Conservation (phyloP, 1,140 invertebrate genomes). For the Dufourea novaeangliae region DNA sequence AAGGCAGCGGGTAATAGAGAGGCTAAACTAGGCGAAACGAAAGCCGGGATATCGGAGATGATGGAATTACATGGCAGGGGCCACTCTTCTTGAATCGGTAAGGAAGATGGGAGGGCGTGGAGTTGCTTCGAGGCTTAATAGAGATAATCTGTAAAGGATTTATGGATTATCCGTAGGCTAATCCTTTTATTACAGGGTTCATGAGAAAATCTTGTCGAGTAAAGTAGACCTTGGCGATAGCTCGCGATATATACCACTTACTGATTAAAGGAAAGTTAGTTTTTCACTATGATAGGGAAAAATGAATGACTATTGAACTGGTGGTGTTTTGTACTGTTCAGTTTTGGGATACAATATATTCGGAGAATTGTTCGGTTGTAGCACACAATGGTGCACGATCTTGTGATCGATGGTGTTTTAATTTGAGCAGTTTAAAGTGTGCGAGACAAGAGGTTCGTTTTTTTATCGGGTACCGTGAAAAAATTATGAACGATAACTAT, state of each 20-base stretch:
- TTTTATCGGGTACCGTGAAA: background rate
- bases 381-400: background rate
- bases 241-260: background rate
- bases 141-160: conserved; percentile 29
- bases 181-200: conserved; percentile 1
- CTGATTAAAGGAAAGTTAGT: background rate
- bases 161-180: conserved; percentile 12
- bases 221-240: background rate
- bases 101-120: background rate
- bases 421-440: conserved; percentile 5
- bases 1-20: background rate
- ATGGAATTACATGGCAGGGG: background rate
- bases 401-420: conserved; percentile 18
- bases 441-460: background rate
- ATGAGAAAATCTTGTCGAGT: background rate
- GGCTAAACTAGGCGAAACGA: background rate
- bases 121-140: conserved; percentile 5
- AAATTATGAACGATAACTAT: conserved; percentile 39
- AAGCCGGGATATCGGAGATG: background rate
- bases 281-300: background rate
- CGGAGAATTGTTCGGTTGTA: background rate
- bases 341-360: too few species aligned
- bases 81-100: background rate
- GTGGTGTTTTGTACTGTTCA: too few species aligned
- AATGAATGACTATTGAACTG: background rate